Conservation (phyloP, 2,797 vertebrate genomes). For the Coendou prehensilis region DNA sequence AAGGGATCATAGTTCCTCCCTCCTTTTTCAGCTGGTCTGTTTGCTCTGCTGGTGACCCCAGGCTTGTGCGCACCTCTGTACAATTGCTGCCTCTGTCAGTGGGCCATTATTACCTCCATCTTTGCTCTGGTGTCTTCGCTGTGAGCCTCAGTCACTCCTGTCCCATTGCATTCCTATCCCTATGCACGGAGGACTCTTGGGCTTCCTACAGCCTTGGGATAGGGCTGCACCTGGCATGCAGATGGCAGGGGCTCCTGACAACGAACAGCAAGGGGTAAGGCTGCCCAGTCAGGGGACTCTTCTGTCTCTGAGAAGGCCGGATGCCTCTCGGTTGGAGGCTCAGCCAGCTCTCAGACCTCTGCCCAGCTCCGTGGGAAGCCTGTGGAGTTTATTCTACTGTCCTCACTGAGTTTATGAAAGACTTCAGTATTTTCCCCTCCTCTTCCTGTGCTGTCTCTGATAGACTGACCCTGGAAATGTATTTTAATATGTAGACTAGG, state of each 20-base stretch:
- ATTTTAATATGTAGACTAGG: background rate
- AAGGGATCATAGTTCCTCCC: background rate
- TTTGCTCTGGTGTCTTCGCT: background rate
- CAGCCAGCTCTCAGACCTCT: background rate
- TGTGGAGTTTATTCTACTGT: background rate
- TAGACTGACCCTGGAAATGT: background rate
- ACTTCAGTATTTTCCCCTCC: background rate
- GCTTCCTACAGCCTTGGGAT: background rate
- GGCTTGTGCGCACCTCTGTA: background rate
- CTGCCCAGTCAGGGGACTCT: background rate
- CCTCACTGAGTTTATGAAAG: background rate
- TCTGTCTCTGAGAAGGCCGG: background rate
- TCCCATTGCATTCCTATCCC: background rate
- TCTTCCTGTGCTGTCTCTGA: background rate
- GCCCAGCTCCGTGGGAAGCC: background rate
- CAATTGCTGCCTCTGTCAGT: background rate
- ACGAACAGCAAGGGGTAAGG: fast-evolving
- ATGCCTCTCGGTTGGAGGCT: background rate
- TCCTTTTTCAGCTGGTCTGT: background rate
- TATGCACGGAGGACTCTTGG: background rate
- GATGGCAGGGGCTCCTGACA: background rate
- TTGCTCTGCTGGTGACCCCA: background rate
- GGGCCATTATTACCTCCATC: background rate
- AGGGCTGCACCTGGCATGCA: no score
- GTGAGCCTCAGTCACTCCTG: no score